phyloP scores from a whole-genome alignment of 1,140 invertebrate species.

The Pogonomyrmex barbatus region DNA sequence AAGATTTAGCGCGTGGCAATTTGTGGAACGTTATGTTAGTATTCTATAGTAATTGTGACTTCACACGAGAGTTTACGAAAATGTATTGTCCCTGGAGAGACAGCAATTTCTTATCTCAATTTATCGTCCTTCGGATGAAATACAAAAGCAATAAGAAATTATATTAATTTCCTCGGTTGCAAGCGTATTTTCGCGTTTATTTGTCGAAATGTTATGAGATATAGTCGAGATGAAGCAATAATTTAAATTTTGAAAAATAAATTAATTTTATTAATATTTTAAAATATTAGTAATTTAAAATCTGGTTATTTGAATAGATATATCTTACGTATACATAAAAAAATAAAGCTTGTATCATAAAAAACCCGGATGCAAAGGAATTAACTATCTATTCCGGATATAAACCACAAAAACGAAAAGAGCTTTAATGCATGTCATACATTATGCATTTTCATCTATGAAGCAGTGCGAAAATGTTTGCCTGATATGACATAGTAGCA shows the following conservation, averaged over 20 bases:
- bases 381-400: conserved; percentile 10
- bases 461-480: background rate
- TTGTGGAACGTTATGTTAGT: conserved; percentile 65
- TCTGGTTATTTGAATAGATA: background rate
- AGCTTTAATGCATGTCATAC: background rate
- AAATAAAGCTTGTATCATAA: background rate
- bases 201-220: background rate
- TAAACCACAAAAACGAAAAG: conserved; percentile 20
- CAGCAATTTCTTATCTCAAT: conserved; percentile 30
- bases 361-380: background rate
- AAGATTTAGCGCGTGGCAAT: conserved; percentile 74
- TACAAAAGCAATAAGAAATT: background rate
- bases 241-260: background rate
- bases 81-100: conserved; percentile 45
- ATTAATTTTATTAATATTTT: background rate
- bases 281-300: background rate
- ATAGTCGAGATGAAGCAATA: background rate
- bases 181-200: background rate
- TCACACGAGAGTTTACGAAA: conserved; percentile 58
- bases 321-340: background rate
- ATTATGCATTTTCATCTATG: background rate
- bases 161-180: conserved; percentile 1
- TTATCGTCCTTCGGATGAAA: conserved; percentile 27
- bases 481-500: background rate
- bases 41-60: conserved; percentile 60